phyloP scores from a whole-genome alignment of 1,140 invertebrate genomes.

The Temnothorax longispinosus region DNA sequence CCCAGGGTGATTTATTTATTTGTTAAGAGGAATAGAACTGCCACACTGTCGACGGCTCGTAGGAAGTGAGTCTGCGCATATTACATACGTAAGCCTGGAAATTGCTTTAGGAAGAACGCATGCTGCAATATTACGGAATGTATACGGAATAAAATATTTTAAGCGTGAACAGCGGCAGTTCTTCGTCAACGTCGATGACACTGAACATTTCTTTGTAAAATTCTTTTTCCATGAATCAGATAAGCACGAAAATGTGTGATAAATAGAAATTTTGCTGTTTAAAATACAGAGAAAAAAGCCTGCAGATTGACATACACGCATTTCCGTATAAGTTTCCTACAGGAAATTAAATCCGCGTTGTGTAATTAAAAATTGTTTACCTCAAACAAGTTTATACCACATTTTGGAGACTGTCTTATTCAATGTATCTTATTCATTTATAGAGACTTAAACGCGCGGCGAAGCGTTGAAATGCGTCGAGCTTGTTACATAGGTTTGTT shows the following conservation, averaged over 20 bases:
- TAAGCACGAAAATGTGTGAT: background rate
- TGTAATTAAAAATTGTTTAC: background rate
- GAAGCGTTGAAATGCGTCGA: background rate
- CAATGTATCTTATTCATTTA: slow-evolving; percentile 4
- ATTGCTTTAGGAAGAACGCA: slow-evolving; percentile 55
- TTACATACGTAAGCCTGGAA: slow-evolving; percentile 56
- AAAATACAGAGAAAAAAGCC: background rate
- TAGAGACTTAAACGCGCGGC: background rate
- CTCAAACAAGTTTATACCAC: background rate
- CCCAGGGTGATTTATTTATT: slow-evolving; percentile 71
- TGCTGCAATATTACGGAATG: background rate
- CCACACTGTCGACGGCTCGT: slow-evolving; percentile 37
- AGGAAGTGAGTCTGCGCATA: slow-evolving; percentile 36
- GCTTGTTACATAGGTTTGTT: background rate
- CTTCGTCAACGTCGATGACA: slow-evolving; percentile 34
- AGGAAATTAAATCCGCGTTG: background rate
- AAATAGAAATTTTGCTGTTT: background rate
- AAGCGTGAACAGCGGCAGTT: slow-evolving; percentile 1
- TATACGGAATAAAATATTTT: slow-evolving; percentile 43
- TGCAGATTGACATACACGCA: background rate
- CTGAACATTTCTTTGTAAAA: slow-evolving; percentile 1
- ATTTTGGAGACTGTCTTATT: background rate
- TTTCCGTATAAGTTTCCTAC: too few species aligned
- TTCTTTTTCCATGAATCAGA: background rate
- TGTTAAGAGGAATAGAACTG: slow-evolving; percentile 66